phyloP scores from a whole-genome alignment of 2,113 vertebrate genomes.

The Paratilapia polleni region DNA sequence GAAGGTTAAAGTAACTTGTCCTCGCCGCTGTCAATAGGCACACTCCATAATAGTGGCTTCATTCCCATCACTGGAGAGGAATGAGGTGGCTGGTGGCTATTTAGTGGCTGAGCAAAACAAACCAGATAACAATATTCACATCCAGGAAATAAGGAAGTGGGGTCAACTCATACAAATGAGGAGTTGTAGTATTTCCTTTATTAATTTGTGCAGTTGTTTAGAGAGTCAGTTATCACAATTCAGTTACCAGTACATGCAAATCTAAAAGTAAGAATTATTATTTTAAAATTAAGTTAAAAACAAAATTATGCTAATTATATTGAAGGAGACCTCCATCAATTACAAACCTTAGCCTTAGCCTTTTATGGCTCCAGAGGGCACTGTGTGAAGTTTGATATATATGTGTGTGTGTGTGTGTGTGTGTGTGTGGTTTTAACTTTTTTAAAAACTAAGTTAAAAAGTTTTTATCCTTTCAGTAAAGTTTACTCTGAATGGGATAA shows the following conservation, averaged over 20 bases:
- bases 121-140: conserved; percentile 59
- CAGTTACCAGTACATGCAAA: neutral
- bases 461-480: too few relatives aligned
- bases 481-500: neutral
- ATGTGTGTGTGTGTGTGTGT: too few relatives aligned
- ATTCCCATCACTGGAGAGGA: conserved; percentile 31
- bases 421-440: too few relatives aligned
- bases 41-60: conserved; percentile 52
- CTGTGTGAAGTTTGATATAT: too few relatives aligned
- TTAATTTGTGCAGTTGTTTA: neutral
- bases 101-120: conserved; percentile 56
- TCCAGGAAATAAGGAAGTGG: neutral
- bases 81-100: conserved; percentile 21
- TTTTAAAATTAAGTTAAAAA: neutral
- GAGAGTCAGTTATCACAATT: neutral
- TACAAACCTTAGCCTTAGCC: neutral
- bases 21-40: conserved; percentile 25
- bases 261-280: neutral
- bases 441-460: neutral
- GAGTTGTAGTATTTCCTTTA: neutral
- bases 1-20: conserved; percentile 77
- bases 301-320: neutral
- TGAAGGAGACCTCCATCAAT: accelerated
- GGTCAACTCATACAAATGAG: neutral
- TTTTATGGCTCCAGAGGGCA: too few relatives aligned